These are phyloP conservation scores for Pterocles orientalis DNA, from an alignment of 2,113 vertebrate genomes.

Conservation along the genomic window DNA sequence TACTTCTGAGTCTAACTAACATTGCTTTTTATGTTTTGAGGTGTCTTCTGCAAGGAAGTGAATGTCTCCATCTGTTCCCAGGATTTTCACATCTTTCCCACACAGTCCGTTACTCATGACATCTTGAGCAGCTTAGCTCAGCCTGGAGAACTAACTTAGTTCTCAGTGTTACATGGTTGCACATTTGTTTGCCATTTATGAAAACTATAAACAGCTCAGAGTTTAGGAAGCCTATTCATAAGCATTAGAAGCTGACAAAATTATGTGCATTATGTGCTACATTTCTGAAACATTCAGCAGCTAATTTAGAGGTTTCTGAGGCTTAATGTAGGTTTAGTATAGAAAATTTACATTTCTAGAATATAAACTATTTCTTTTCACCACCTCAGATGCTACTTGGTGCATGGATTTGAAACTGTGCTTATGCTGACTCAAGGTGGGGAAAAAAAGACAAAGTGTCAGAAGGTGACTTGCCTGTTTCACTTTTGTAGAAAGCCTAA, in stretches of 20 bases:
- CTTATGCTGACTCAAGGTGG: not conserved
- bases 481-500: not conserved
- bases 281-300: not conserved
- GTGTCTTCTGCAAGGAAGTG: not conserved
- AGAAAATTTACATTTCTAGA: not conserved
- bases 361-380: not conserved
- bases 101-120: not conserved
- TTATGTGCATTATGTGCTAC: not conserved
- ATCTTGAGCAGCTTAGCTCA: not conserved
- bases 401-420: not conserved
- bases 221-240: not conserved
- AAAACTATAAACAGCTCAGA: not conserved
- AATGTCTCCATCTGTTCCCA: not conserved
- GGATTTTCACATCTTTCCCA: not conserved
- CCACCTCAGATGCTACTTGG: not conserved
- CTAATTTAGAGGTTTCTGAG: not conserved
- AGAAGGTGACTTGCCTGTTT: not conserved
- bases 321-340: not conserved
- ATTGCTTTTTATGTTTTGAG: not conserved
- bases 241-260: not conserved
- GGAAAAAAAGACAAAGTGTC: not conserved
- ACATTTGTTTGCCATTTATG: conserved; percentile 19
- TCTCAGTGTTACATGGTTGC: not conserved
- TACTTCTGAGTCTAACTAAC: not conserved
- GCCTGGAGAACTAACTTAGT: not conserved